Base-by-base conservation (phyloP, 2,113 vertebrate species). In the Turnix velox region DNA sequence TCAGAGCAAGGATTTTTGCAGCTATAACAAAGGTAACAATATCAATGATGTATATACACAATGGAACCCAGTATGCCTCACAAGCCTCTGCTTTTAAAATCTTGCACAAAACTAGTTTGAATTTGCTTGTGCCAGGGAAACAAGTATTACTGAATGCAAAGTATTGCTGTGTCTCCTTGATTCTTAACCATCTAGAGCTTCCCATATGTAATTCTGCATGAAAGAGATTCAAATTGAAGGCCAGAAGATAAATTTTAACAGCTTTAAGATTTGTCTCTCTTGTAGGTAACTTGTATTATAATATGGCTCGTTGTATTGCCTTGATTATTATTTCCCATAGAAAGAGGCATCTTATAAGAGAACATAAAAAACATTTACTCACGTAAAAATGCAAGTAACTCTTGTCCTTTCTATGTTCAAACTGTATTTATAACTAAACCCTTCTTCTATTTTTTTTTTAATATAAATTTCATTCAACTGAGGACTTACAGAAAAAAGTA, bases 61-160 rank as follows among this genome's bases (percentile, higher is more conserved):
- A 12, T 0, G 8, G 73, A 91, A 49, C 35, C 7, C 33, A 66
- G 7, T 63, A 82, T 24, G 11, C 23, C 24, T 78, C 81, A 58
- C 74, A 45, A 79, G 15, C 10, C 24, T 73, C 73, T 14, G 6
- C 43, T 84, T 49, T 80, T 78, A 81, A 91, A 83, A 30, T 66
- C 40, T 33, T 85, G 15, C 43, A 75, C 24, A 65, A 17, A 69
- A 74, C 25, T 52, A 52, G 14, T 69, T 55, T 35, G 51, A 69
- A 91, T 86, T 84, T 90, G 42, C 59, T 74, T 86, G 31, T 77
- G 61, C 78, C 73, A 88, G 39, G 72, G 65, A 93, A 93, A 90
- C 19, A 93, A 77, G 30, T 14, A 75, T 9, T 18, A 79, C 40
- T 75, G 79, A 82, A 92, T 35, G 49, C 15, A 49, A 90, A 94